Base-by-base conservation (phyloP, 2,797 vertebrate species). In the Premnoplex brunnescens region DNA sequence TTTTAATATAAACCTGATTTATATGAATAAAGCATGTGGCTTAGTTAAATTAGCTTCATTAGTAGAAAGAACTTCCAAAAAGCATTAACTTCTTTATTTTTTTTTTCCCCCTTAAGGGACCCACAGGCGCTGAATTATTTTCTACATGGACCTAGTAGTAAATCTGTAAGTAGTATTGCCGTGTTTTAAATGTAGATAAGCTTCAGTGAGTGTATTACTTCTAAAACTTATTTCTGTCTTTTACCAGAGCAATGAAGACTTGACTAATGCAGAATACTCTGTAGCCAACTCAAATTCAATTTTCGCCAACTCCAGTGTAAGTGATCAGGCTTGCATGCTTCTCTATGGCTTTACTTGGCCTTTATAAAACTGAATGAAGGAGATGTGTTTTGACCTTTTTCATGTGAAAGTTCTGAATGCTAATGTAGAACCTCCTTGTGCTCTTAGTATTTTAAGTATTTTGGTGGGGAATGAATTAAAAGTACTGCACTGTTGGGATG, bases 61-160 rank as follows among this genome's bases (percentile, higher is more conserved):
- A 79, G 11, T 56, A 73, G 34, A 92, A 82, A 23, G 24, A 43
- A 24, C 27, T 81, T 82, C 13, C 36, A 54, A 49, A 72, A 87
- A 87, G 34, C 76, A 16, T 44, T 96, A 81, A 97, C 80, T 30
- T 46, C 13, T 39, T 59, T 41, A 32, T 49, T 58, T 51, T 68
- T 51, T 68, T 81, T 27, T 24, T 7, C 1, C 5, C 14, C 15
- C 43, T 97, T 97, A 97, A 99, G 99, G 98, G 99, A 99, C 98
- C 98, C 99, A 93, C 99, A 99, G 97, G 99, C 99, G 32, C 93
- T 99, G 97, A 99, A 99, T 97, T 99, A 99, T 97, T 99, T 99
- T 98, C 98, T 99, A 86, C 99, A 99, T 97, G 99, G 99, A 98
- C 98, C 98, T 97, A 99, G 98, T 97, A 99, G 97, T 98, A 99